A percentile compares a stretch with the other conserved stretches of the same genome.
Conservation (phyloP, 2,888 invertebrate species). For the Micoletzkya japonica region DNA sequence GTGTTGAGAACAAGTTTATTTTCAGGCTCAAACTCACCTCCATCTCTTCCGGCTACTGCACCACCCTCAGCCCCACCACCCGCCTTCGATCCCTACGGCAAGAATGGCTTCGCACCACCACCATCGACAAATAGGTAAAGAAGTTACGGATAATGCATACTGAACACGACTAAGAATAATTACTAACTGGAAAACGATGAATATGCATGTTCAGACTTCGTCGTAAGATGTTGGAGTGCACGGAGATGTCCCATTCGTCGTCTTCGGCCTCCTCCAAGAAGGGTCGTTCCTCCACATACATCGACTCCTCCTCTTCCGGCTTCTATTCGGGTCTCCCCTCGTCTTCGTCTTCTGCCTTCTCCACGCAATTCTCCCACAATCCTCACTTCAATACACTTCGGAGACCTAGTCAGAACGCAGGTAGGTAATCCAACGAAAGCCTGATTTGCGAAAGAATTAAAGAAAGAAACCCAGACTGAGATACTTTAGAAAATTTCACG, state of each 20-base stretch:
- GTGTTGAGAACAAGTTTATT: background rate
- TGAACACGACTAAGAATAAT: background rate
- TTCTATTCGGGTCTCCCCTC: conserved; percentile 26
- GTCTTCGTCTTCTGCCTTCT: conserved; percentile 16
- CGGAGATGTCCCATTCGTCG: conserved; percentile 4
- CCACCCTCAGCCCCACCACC: background rate
- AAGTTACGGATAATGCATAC: background rate
- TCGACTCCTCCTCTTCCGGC: conserved; percentile 24
- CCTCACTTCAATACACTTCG: conserved; percentile 28
- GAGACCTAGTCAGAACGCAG: conserved; percentile 17
- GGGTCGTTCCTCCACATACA: conserved; percentile 19
- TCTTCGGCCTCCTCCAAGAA: conserved; percentile 14
- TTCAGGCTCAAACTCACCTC: conserved; percentile 27
- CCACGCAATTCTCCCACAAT: conserved; percentile 11
- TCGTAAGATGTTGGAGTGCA: conserved; percentile 10
- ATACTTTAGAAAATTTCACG: too few relatives aligned
- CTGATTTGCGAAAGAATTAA: too few relatives aligned
- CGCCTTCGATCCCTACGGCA: conserved; percentile 2
- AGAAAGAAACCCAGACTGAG: too few relatives aligned
- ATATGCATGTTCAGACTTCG: conserved; percentile 7
- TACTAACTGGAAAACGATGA: background rate
- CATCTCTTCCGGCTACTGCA: conserved; percentile 10
- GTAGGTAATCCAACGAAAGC: too few relatives aligned
- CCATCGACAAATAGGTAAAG: conserved; percentile 21
- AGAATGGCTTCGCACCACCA: conserved; percentile 24